Base-by-base conservation (phyloP, 2,888 invertebrate genomes). In the Stenurella melanura region DNA sequence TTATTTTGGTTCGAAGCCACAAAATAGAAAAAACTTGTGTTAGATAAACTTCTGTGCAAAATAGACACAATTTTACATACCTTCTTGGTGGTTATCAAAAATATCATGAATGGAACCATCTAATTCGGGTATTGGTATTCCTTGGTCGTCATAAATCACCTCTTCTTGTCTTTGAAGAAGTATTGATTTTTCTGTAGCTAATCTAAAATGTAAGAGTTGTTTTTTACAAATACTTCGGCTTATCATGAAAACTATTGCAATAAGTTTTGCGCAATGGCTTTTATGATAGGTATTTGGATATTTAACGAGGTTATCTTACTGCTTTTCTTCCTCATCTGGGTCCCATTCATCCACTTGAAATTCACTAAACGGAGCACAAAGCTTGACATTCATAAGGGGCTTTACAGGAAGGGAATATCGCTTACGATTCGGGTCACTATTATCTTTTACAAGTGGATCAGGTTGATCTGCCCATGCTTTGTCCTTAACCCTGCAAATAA, bases 301-400 rank as follows among this genome's bases (percentile, higher is more conserved):
- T 34, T 34, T 34, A 34, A 34, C 7, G 26, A 6, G 1, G 11
- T 66, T 57, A 50, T 74, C 80, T 83, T 82, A 85, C 86, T 77
- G 76, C 67, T 81, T 78, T 73, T 83, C 83, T 75, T 87, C 87
- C 21, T 83, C 79, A 6, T 86, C 85, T 3, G 84, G 84, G 79
- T 87, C 83, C 86, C 86, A 87, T 34, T 84, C 80, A 74, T 87
- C 85, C 18, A 86, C 79, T 61, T 81, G 76, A 74, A 87, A 88
- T 66, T 91, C 91, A 9, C 91, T 88, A 83, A 94, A 93, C 0
- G 92, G 91, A 69, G 91, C 91, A 85, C 94, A 94, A 38, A 94
- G 91, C 54, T 90, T 7, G 64, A 79, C 74, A 64, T 75, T 73
- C 34, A 80, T 15, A 1, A 77, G 7, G 18, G 74, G 64, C 26